These are phyloP conservation scores for Biston betularia DNA, from an alignment of 2,888 invertebrate species.

Conservation along the genomic window DNA sequence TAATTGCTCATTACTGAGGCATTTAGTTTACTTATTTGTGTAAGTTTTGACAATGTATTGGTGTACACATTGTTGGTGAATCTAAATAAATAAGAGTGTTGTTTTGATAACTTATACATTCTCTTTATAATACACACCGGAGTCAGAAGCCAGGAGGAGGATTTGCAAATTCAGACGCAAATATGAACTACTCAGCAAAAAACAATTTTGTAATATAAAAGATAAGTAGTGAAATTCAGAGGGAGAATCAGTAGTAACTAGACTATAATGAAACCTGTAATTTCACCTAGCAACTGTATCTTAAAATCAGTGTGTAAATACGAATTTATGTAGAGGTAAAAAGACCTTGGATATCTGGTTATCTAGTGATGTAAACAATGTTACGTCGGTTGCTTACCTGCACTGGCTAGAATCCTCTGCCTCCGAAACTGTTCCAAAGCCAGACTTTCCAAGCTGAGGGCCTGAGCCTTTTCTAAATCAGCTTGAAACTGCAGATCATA, in stretches of 20 bases:
- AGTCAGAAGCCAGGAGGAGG: too few relatives aligned
- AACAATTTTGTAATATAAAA: too few relatives aligned
- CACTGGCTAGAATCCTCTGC: conserved; percentile 85
- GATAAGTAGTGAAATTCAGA: too few relatives aligned
- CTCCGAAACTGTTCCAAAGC: conserved; percentile 93
- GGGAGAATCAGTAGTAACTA: not conserved
- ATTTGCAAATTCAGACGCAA: too few relatives aligned
- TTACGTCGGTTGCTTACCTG: conserved; percentile 77
- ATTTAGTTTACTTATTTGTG: too few relatives aligned
- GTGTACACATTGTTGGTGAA: too few relatives aligned
- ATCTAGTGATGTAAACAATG: conserved; percentile 64
- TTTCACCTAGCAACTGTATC: conserved; percentile 5
- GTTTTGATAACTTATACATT: too few relatives aligned
- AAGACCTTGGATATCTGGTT: conserved; percentile 29
- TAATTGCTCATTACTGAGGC: too few relatives aligned
- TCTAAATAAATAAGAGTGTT: too few relatives aligned
- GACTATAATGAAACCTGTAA: not conserved
- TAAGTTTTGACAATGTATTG: too few relatives aligned
- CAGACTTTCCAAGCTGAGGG: conserved; percentile 94
- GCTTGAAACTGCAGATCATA: conserved; percentile 94
- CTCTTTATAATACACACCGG: too few relatives aligned
- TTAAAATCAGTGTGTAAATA: not conserved
- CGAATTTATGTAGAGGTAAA: conserved; percentile 1
- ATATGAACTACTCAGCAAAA: too few relatives aligned
- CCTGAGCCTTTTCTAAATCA: conserved; percentile 95